Evolutionary conservation across 2,797 vertebrate species (phyloP).

Genomic region (Gorsachius magnificus): DNA sequence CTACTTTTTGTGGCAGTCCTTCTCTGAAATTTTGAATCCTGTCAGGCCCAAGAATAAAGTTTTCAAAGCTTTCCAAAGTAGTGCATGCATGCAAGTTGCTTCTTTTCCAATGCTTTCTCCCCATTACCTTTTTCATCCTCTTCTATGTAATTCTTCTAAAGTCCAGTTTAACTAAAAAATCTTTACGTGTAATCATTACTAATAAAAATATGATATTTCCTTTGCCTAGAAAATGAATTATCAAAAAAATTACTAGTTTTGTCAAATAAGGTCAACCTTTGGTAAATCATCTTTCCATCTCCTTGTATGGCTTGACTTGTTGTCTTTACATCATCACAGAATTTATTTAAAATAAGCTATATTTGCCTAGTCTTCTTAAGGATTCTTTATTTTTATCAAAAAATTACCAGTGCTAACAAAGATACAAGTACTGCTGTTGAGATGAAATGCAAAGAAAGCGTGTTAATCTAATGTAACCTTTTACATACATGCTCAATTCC

Average conservation of each 20-base stretch:
- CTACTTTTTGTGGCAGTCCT: neutral
- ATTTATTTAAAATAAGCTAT: conserved; percentile 13
- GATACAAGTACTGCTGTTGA: neutral
- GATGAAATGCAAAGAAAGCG: neutral
- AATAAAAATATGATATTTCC: neutral
- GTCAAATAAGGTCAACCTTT: neutral
- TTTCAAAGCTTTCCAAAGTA: neutral
- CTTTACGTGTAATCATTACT: neutral
- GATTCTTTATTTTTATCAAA: neutral
- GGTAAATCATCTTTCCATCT: neutral
- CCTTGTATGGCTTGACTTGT: neutral
- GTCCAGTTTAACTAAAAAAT: neutral
- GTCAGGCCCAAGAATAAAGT: neutral
- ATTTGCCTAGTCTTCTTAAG: neutral
- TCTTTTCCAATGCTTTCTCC: neutral
- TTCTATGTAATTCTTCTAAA: neutral
- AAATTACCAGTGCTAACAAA: neutral
- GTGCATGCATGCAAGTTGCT: neutral
- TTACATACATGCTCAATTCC: neutral
- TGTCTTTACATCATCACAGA: neutral
- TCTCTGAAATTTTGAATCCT: neutral
- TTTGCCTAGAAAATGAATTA: neutral
- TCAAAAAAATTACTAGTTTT: neutral
- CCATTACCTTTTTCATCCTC: neutral
- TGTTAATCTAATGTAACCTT: neutral